Evolutionary conservation across 2,888 invertebrate genomes (phyloP), one percentile per base, ranked within the genome.

Genomic region (Mystacides longicornis): DNA sequence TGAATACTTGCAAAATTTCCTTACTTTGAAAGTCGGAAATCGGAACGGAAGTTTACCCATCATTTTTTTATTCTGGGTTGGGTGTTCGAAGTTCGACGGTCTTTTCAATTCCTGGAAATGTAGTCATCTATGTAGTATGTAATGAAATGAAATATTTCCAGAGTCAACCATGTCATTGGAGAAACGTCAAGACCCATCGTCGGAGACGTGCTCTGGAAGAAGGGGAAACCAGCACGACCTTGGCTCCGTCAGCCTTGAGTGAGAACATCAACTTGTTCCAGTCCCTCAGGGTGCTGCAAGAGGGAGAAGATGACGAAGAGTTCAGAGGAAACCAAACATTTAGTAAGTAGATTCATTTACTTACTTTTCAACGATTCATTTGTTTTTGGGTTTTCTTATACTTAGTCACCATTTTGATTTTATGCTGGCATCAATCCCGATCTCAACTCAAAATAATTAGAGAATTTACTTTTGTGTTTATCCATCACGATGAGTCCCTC

Each of bases 131-230:
- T 27, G 27, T 27, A 27, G 11, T n/a, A n/a, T n/a, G 62, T 63
- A 42, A 51, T 46, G 27, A 31, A 7, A 47, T 18, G 19, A 33
- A 33, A 18, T 33, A 50, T 48, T 31, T 54, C 23, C 73, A 93
- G 93, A 91, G 89, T 60, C 93, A 93, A 72, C 90, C 92, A 1
- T 93, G 93, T 66, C 92, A 93, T 70, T 93, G 93, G 93, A 83
- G 93, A 58, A 93, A 92, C 67, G 83, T 91, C 63, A 92, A 93
- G 72, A 84, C 81, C 55, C 83, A 90, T 27, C 79, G 81, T 22
- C 88, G 89, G 65, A 87, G 90, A 33, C 68, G 71, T 22, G 64
- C 64, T 7, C 64, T 65, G 14, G 63, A 67, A 14, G 62, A 62
- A 5, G 63, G 66, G 16, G 54, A 65, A n/a, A 64, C 67, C 2